Percentiles rank a stretch among this genome's conserved stretches.
phyloP scores from a whole-genome alignment of 2,888 invertebrate species.

The Sphaerophoria rueppellii region DNA sequence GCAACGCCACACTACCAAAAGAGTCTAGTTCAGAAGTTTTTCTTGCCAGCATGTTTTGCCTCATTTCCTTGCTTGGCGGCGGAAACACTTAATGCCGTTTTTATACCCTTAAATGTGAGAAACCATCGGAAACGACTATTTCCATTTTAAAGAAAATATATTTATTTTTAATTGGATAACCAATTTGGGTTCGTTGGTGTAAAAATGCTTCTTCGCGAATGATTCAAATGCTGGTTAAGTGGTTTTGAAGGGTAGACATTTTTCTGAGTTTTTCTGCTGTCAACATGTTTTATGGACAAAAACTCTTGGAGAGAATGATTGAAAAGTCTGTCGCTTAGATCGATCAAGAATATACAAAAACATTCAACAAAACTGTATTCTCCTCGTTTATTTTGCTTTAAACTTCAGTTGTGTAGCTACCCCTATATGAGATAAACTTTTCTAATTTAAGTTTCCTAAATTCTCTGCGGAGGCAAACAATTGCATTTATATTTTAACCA shows the following conservation, averaged over 20 bases:
- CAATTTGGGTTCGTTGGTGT: conserved; percentile 35
- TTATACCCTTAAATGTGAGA: conserved; percentile 23
- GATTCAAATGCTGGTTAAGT: conserved; percentile 6
- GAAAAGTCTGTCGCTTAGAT: no score
- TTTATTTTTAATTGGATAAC: conserved; percentile 58
- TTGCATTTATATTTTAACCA: no score
- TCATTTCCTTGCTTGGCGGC: background rate
- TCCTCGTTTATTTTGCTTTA: no score
- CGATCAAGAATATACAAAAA: no score
- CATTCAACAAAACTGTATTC: no score
- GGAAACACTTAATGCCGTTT: conserved; percentile 45
- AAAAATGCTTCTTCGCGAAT: conserved; percentile 9
- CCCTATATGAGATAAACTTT: no score
- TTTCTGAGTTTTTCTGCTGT: background rate
- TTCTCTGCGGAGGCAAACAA: no score
- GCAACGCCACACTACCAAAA: background rate
- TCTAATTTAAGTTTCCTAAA: no score
- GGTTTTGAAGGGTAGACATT: conserved; percentile 8
- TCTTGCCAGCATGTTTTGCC: background rate
- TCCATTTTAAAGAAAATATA: conserved; percentile 18
- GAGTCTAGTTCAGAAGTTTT: background rate
- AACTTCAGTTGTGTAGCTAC: no score
- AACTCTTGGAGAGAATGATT: no score
- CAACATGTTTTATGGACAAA: no score
- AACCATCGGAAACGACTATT: conserved; percentile 30